Percentiles rank a stretch among this genome's conserved stretches.
Evolutionary conservation across 2,888 invertebrate species (phyloP).

Genomic region (Ceraclea dissimilis): DNA sequence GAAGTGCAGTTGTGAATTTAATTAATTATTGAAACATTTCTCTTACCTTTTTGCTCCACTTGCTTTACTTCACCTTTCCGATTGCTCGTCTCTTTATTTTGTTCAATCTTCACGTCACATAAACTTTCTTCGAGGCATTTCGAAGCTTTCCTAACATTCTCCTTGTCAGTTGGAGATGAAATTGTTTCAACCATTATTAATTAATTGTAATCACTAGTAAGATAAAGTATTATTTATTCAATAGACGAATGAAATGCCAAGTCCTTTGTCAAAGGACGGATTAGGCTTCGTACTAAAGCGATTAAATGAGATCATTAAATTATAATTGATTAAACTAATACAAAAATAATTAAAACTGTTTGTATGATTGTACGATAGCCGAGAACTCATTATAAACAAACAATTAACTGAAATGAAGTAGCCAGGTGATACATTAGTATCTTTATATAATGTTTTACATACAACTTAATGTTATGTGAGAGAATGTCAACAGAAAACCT

Average conservation of each 20-base stretch:
- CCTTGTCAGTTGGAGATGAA: not conserved
- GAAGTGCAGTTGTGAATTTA: too few species aligned
- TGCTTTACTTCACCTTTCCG: too few species aligned
- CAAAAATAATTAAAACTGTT: not conserved
- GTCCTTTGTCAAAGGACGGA: conserved; percentile 17
- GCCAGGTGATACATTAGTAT: not conserved
- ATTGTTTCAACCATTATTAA: not conserved
- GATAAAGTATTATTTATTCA: not conserved
- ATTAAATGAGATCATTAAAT: conserved; percentile 11
- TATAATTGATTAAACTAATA: not conserved
- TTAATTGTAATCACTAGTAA: too few species aligned
- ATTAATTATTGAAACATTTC: too few species aligned
- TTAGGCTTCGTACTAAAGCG: conserved; percentile 7
- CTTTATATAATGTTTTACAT: not conserved
- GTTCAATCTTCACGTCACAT: not conserved
- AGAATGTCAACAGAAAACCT: too few species aligned
- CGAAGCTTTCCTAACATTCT: not conserved
- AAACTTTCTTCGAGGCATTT: not conserved
- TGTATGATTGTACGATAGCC: not conserved
- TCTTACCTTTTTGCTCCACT: not conserved
- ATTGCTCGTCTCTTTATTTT: not conserved
- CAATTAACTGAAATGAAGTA: not conserved
- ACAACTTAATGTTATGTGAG: too few species aligned
- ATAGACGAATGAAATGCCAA: conserved; percentile 9
- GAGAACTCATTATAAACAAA: not conserved